Evolutionary conservation across 2,888 invertebrate genomes (phyloP), one percentile per base, ranked within the genome.

Genomic region (Microctonus hyperodae): DNA sequence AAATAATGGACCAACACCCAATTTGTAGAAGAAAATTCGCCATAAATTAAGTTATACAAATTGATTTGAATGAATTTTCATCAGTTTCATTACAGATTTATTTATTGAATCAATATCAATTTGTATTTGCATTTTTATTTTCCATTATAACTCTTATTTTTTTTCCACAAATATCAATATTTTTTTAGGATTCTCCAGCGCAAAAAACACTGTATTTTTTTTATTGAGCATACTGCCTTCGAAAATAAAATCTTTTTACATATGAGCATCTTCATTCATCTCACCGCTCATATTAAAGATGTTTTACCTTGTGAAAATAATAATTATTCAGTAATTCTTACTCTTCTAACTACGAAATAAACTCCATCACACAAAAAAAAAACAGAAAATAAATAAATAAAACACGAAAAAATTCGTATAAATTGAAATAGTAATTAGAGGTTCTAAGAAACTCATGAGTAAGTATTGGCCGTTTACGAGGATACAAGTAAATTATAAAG

Each of bases 291-390:
- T 44, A 3, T 16, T 16, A 16, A 44, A 16, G 9, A 6, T 1
- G 7, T 2, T n/a, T 3, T 6, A 44, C 9, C 31, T 31, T 33
- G n/a, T n/a, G 6, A 16, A 50, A 60, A 3, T 5, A 48, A 60
- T 28, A 16, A 61, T 61, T 23, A 35, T 33, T 23, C 51, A 61
- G 16, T n/a, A 33, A n/a, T 31, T 16, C n/a, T n/a, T 33, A 7
- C 10, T 16, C 13, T 31, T 33, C 4, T 55, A 25, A 28, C 23
- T 10, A 55, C 16, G 31, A n/a, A 31, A 9, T n/a, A n/a, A 55
- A 16, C 9, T 40, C 64, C 23, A 40, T 13, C 11, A 23, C 64
- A 64, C 64, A 64, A 50, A 23, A 64, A 64, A 28, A 57, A 16
- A 7, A 48, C 23, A 7, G 48, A 20, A 64, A 20, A 56, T 20